Base-by-base conservation (phyloP, 2,797 vertebrate genomes). In the Philypnodon macrostomus region DNA sequence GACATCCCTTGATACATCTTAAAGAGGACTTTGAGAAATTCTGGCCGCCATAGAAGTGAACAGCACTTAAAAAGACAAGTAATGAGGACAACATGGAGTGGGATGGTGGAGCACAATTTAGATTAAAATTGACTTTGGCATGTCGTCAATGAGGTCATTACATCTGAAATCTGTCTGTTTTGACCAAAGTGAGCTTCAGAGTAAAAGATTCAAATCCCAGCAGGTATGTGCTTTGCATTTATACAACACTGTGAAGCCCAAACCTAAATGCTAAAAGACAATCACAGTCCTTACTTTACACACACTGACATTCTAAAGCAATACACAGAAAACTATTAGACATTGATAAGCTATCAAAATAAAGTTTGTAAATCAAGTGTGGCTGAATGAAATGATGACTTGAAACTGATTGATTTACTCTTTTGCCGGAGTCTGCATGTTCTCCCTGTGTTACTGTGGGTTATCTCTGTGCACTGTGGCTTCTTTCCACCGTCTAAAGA, bases 1-100 rank as follows among this genome's bases (percentile, higher is more conserved):
- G n/a, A n/a, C n/a, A n/a, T n/a, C n/a, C 63, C 76, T 76, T 81
- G 70, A 67, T 73, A 38, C 17, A 9, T 32, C 66, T 69, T 55
- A 58, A 36, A 71, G 26, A 16, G 47, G 5, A 8, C 6, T 73
- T 13, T 71, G 76, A 72, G 54, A 55, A 23, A 46, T 55, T 63
- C 8, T 24, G 32, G 51, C 34, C 9, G 42, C 30, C 14, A 45
- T 32, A 46, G 55, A 61, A 62, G 50, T 34, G 46, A 55, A 51
- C 57, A 35, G 39, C 34, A 33, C 48, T 54, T 62, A 57, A 35
- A 67, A 50, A 51, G 57, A 47, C 40, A 50, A 55, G 36, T 54
- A 60, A 61, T 27, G 56, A 71, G 61, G 50, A 71, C 47, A 23
- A 23, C 12, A 17, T 3, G 7, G 35, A 63, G 29, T 24, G 41